Base-by-base conservation (phyloP, 2,888 invertebrate species). In the Polyommatus icarus region DNA sequence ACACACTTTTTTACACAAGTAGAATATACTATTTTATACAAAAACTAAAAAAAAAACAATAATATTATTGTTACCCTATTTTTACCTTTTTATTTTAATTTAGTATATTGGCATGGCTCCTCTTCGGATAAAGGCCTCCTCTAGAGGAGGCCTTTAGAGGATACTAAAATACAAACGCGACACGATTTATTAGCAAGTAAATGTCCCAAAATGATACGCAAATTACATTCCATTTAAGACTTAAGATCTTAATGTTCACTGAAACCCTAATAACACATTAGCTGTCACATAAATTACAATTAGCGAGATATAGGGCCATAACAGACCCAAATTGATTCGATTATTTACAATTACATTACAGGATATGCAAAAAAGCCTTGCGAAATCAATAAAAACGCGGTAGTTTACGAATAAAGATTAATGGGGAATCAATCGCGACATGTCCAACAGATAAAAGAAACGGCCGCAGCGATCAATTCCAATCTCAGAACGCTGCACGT, bases 391-490 rank as follows among this genome's bases (percentile, higher is more conserved):
- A 73, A 73, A 72, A 57, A 86, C 88, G 87, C 87, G 88, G 87
- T 86, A 85, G 85, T 88, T 86, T 85, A 87, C 88, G 88, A 92
- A 93, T 92, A 91, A 93, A 93, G 93, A 94, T 93, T 93, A 91
- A 94, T 92, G 92, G 88, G 88, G 90, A 93, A 93, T 93, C 93
- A 93, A 93, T 94, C 92, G 90, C 83, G 84, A 82, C 89, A 84
- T 87, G 90, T 89, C 89, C 88, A 89, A 82, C 87, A 89, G 90
- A 91, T 90, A 92, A 90, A 90, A 87, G 87, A 85, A 86, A 88
- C 88, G 91, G 89, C 90, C 89, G 85, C 84, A 87, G 29, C 92
- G 90, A 94, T 94, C 93, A 93, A 94, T 94, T 93, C 93, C 93
- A 93, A 94, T 94, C 93, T 92, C 29, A 67, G 67, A 67, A 6